phyloP scores from a whole-genome alignment of 1,140 invertebrate species.

The Conopomorpha cramerella region DNA sequence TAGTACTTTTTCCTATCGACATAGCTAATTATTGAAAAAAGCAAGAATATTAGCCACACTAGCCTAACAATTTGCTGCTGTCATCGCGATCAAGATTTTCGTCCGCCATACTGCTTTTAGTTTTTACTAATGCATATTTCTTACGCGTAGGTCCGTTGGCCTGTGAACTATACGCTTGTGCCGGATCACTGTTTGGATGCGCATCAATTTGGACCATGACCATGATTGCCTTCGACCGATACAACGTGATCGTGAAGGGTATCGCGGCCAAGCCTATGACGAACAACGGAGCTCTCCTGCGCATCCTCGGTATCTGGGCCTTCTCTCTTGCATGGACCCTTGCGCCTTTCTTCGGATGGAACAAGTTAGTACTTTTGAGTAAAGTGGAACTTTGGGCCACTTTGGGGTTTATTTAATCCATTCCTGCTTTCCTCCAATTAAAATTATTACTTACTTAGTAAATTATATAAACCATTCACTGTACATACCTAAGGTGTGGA shows the following conservation, averaged over 20 bases:
- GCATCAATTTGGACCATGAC: conserved; percentile 87
- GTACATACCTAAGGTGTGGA: too few relatives aligned
- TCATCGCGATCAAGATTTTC: too few relatives aligned
- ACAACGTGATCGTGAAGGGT: conserved; percentile 85
- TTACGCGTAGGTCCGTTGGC: conserved; percentile 67
- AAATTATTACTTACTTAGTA: too few relatives aligned
- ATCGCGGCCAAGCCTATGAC: conserved; percentile 71
- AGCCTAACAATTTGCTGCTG: too few relatives aligned
- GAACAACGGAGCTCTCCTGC: conserved; percentile 67
- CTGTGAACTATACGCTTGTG: conserved; percentile 81
- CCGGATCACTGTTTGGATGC: conserved; percentile 81
- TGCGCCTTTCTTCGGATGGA: conserved; percentile 71
- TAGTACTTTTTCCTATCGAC: too few relatives aligned
- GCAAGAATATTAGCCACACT: too few relatives aligned
- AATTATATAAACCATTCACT: too few relatives aligned
- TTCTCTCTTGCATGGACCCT: conserved; percentile 72
- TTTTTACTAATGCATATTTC: conserved; percentile 6
- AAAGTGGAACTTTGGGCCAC: too few relatives aligned
- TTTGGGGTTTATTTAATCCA: too few relatives aligned
- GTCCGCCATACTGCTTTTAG: too few relatives aligned
- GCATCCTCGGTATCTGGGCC: conserved; percentile 72
- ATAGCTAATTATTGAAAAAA: too few relatives aligned
- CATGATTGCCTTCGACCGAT: conserved; percentile 83
- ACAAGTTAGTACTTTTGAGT: conserved; percentile 49
- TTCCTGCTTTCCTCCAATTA: too few relatives aligned